Percentiles rank a stretch among this genome's conserved stretches.
Evolutionary conservation across 2,888 invertebrate genomes (phyloP).

Genomic region (Laothoe populi): DNA sequence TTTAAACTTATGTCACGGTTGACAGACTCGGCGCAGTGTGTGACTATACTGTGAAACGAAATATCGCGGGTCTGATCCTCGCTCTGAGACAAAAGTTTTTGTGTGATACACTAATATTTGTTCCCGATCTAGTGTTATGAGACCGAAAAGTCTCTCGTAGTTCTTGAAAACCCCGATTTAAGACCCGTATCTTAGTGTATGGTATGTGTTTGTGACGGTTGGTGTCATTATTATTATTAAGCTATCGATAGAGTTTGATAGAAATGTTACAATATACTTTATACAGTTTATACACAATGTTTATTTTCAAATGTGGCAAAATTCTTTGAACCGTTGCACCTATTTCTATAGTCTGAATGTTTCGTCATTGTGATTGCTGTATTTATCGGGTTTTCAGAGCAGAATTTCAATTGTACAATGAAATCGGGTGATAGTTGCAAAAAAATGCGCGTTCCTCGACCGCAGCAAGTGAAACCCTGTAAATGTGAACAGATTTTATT

Average conservation of each 20-base stretch:
- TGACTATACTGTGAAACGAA: too few species aligned
- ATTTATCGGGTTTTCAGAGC: constrained; percentile 15
- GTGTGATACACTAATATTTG: too few species aligned
- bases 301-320: neutral
- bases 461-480: constrained; percentile 57
- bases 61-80: too few species aligned
- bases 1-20: too few species aligned
- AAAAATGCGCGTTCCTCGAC: constrained; percentile 3
- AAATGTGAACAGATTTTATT: constrained; percentile 41
- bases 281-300: neutral
- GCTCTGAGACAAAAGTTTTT: too few species aligned
- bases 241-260: neutral
- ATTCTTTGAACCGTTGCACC: neutral
- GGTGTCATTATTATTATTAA: neutral
- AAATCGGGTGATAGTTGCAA: constrained; percentile 15
- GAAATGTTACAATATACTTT: neutral
- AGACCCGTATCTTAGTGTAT: too few species aligned
- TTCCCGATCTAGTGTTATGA: too few species aligned
- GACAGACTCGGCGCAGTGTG: too few species aligned
- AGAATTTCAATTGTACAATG: constrained; percentile 13
- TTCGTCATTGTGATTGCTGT: neutral
- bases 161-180: too few species aligned
- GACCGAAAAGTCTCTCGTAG: too few species aligned
- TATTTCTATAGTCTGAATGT: neutral
- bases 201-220: too few species aligned